Evolutionary conservation across 2,797 vertebrate genomes (phyloP), one percentile per base, ranked within the genome.

Genomic region (Chromis chromis): DNA sequence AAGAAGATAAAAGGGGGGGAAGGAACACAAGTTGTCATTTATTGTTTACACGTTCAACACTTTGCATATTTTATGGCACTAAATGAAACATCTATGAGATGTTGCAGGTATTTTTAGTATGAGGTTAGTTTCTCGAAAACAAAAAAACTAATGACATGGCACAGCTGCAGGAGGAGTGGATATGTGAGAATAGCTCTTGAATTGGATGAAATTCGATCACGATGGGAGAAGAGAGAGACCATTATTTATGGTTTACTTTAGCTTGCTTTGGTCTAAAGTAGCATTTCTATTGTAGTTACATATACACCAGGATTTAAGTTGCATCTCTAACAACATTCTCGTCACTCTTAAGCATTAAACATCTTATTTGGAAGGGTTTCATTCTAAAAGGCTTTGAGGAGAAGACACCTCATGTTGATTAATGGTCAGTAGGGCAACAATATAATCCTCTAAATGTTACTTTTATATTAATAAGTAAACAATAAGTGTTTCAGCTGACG

Each of bases 61-160:
- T 88, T 94, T 94, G 93, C 94, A 94, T 94, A 93, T 92, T 83
- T 90, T 50, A 81, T 86, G 91, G 86, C 90, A 88, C 89, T 89
- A 82, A 82, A 86, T 70, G 71, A 87, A 85, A 86, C 66, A 66
- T 76, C 60, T 7, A 27, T 39, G 54, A 77, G 81, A 81, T 33
- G 79, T 54, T 53, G 80, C 70, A 74, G 75, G 76, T 86, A 14
- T 79, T 85, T 36, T 84, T 82, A 84, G 70, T 70, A 59, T 72
- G 80, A 81, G 60, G 81, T 80, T 89, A 83, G 78, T 83, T 77
- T 59, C 40, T 54, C 1, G 24, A 19, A 68, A 70, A 65, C 31
- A 28, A 36, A 50, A n/a, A 12, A 27, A 60, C 19, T 76, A 58
- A 73, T 46, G 19, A 53, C 25, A 68, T 24, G 79, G 81, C 77